Conservation (phyloP, 2,888 invertebrate genomes). For the Perdita meconis region DNA sequence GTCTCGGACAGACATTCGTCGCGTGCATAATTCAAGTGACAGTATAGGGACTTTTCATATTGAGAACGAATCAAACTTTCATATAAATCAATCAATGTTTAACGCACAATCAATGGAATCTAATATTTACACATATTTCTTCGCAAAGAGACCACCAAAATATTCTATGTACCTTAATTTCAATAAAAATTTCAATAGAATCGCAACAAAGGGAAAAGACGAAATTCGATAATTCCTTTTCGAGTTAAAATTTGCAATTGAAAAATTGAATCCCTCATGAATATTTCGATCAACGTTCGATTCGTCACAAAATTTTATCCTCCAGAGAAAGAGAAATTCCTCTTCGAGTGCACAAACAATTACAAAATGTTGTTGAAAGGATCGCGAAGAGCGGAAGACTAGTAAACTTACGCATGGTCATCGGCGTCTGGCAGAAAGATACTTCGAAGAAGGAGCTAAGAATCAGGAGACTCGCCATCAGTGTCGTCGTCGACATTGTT, state of each 20-base stretch:
- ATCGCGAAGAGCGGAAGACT: too few species aligned
- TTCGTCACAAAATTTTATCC: too few species aligned
- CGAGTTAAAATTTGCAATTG: too few species aligned
- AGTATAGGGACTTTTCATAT: slow-evolving; percentile 23
- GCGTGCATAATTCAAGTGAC: slow-evolving; percentile 45
- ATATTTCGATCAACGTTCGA: too few species aligned
- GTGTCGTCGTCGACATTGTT: slow-evolving; percentile 62
- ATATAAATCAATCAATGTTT: slow-evolving; percentile 38
- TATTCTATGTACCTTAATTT: not conserved
- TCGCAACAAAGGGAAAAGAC: not conserved
- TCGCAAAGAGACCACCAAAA: not conserved
- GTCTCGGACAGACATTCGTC: slow-evolving; percentile 26
- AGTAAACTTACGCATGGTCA: slow-evolving; percentile 76
- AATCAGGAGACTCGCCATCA: slow-evolving; percentile 36
- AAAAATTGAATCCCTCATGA: too few species aligned
- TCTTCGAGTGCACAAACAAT: too few species aligned
- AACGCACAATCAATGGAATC: slow-evolving; percentile 3
- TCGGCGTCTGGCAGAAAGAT: slow-evolving; percentile 67
- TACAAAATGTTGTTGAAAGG: not conserved
- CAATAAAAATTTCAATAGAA: not conserved
- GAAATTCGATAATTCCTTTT: too few species aligned
- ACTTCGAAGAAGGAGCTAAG: slow-evolving; percentile 45
- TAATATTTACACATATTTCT: slow-evolving; percentile 1
- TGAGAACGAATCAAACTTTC: slow-evolving; percentile 43
- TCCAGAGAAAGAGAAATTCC: too few species aligned